These are phyloP conservation scores for Apistogramma diplotaenia DNA, from an alignment of 2,113 vertebrate genomes.

Conservation along the genomic window DNA sequence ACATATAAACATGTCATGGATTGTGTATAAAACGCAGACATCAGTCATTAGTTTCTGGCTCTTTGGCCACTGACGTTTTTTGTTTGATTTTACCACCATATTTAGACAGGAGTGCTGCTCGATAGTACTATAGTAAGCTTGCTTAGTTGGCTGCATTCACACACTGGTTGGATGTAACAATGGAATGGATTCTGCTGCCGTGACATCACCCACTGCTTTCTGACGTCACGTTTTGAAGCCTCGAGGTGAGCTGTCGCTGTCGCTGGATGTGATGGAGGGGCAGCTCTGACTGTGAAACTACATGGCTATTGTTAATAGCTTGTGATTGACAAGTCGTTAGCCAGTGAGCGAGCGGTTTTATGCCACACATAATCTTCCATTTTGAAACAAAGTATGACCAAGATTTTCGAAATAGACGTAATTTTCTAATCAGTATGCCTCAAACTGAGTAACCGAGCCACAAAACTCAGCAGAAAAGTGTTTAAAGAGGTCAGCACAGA, in stretches of 20 bases:
- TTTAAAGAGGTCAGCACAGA: neutral
- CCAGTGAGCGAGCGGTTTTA: neutral
- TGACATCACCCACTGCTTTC: neutral
- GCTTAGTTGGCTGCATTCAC: neutral
- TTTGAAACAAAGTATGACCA: neutral
- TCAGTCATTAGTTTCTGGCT: neutral
- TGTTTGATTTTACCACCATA: neutral
- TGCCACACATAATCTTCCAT: neutral
- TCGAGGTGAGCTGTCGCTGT: neutral
- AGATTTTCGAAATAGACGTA: neutral
- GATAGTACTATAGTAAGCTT: neutral
- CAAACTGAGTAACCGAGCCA: neutral
- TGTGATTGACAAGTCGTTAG: neutral
- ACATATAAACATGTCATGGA: neutral
- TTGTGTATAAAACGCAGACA: neutral
- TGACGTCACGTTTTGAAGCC: neutral
- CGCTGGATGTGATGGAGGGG: neutral
- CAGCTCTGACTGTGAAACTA: neutral
- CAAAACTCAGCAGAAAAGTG: neutral
- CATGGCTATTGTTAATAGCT: neutral
- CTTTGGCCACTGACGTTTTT: neutral
- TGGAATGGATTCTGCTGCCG: neutral
- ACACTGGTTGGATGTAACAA: neutral
- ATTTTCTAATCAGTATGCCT: neutral
- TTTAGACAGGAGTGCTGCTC: neutral